Base-by-base conservation (phyloP, 2,888 invertebrate genomes). In the Oscheius sp. region DNA sequence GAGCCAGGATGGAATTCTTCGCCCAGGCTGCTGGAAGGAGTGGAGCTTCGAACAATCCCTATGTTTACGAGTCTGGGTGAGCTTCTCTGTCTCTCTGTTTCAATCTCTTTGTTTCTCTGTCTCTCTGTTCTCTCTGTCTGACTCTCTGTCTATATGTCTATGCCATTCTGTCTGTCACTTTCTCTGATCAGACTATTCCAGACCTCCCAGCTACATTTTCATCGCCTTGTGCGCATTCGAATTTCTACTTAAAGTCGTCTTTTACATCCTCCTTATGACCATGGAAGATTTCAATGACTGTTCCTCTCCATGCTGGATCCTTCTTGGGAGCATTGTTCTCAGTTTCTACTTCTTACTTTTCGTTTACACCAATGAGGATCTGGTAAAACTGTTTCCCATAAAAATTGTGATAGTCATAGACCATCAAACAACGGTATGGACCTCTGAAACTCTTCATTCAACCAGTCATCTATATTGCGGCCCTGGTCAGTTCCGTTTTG, bases 201-300 rank as follows among this genome's bases (percentile, higher is more conserved):
- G 63, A 48, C 50, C 63, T 48, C 10, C 47, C 7, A 63, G 63
- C 47, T 63, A 63, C 48, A 48, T 63, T 29, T 63, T 63, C 48
- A 63, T 63, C n/a, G 48, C 48, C 2, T 48, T 63, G 21, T 63
- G 63, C 48, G 50, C 48, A 1, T 9, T 48, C 21, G 63, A 63
- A 63, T 63, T 63, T 29, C 63, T 63, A 1, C 13, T 42, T 1
- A 63, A 63, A 47, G 48, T 50, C 21, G 29, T 63, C 11, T 50
- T 47, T 29, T 63, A 47, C 48, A 63, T 63, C 48, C 63, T 63
- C 7, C 48, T 63, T 1, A 47, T 63, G 50, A 63, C 63, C 4
- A 63, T 48, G 0, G 63, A 63, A 0, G 50, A 47, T 29, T 63
- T 63, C 48, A 10, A 42, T 21, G 48, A 63, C 48, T 63, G 63